These are phyloP conservation scores for Exephanes ischioxanthus DNA, from an alignment of 2,888 invertebrate genomes.

Conservation along the genomic window DNA sequence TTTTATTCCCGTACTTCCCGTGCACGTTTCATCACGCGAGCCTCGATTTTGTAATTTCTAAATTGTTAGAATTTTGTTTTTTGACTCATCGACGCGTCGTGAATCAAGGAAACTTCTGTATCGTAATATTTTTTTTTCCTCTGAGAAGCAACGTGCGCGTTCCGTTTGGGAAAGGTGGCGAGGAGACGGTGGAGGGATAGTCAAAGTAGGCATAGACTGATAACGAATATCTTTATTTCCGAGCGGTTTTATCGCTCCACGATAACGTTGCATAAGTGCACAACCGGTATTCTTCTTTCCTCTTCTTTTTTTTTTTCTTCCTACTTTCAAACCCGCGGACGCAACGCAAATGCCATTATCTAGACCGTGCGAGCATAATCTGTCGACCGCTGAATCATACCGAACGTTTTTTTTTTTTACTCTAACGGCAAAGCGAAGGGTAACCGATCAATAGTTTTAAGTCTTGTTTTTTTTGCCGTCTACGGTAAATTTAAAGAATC, in stretches of 20 bases:
- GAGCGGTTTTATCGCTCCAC: conserved; percentile 59
- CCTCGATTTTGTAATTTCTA: not conserved
- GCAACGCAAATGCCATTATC: conserved; percentile 53
- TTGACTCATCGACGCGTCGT: not conserved
- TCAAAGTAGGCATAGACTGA: conserved; percentile 74
- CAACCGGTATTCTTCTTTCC: conserved; percentile 52
- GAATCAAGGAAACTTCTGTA: not conserved
- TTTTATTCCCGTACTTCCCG: not conserved
- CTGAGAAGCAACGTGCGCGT: not conserved
- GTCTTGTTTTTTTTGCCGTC: not conserved
- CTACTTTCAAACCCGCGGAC: conserved; percentile 24
- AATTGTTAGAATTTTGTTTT: not conserved
- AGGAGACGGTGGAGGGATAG: conserved; percentile 41
- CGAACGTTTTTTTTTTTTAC: conserved; percentile 13
- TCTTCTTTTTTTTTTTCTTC: conserved; percentile 9
- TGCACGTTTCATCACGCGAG: not conserved
- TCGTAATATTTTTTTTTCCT: conserved; percentile 7
- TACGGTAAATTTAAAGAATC: not conserved
- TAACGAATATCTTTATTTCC: conserved; percentile 75
- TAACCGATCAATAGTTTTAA: not conserved
- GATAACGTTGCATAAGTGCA: conserved; percentile 62
- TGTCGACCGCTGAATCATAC: conserved; percentile 29
- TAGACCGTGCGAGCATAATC: conserved; percentile 18
- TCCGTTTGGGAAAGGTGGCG: conserved; percentile 8
- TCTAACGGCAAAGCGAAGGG: not conserved